A percentile compares a stretch with the other conserved stretches of the same genome.
Conservation (phyloP, 2,113 vertebrate genomes). For the Hiodon tergisus region DNA sequence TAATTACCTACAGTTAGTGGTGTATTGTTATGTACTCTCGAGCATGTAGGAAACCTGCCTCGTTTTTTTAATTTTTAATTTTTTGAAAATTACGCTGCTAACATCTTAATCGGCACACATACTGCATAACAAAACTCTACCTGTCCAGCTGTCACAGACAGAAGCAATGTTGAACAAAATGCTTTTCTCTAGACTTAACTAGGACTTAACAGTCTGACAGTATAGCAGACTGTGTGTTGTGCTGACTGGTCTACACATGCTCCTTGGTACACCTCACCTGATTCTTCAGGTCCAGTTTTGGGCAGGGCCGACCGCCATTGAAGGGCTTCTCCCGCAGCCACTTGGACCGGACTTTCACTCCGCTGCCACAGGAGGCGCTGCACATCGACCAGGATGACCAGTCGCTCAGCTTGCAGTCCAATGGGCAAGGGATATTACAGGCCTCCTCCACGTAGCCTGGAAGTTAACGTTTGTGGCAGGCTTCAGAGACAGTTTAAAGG, state of each 20-base stretch:
- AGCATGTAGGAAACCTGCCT: background rate
- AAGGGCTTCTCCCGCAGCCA: conserved; percentile 83
- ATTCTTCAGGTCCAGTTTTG: conserved; percentile 77
- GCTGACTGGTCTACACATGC: background rate
- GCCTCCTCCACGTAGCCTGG: conserved; percentile 73
- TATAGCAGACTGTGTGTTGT: background rate
- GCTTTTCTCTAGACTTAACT: background rate
- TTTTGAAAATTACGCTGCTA: background rate
- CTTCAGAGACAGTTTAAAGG: background rate
- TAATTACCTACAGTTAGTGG: conserved; percentile 1
- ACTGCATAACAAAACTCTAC: background rate
- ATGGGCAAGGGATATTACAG: conserved; percentile 72
- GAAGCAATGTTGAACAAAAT: background rate
- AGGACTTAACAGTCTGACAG: background rate
- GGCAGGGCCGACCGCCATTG: conserved; percentile 77
- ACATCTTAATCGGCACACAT: background rate
- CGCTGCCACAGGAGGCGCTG: conserved; percentile 75
- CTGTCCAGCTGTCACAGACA: background rate
- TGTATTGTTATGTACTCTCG: background rate
- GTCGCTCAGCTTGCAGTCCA: conserved; percentile 78
- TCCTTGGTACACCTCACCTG: conserved; percentile 64
- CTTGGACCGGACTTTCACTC: conserved; percentile 69
- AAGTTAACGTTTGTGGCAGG: conserved; percentile 33
- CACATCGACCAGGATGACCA: conserved; percentile 79
- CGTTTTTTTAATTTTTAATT: background rate